Conservation (phyloP, 2,888 invertebrate genomes). For the Sinhomidia bicolor region DNA sequence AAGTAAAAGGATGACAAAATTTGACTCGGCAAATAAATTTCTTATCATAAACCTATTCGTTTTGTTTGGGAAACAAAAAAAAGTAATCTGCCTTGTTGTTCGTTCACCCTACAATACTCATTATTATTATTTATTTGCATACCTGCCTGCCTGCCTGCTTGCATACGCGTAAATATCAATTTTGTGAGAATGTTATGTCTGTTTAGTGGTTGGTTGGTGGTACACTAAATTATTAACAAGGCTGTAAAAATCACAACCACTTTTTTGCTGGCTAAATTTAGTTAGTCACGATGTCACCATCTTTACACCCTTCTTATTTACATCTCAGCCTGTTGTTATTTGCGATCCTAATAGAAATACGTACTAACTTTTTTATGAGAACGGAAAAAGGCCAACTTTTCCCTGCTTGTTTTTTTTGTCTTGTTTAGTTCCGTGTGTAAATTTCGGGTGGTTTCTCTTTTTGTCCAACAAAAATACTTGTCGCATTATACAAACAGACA, state of each 20-base stretch:
- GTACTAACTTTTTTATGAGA: too few species aligned
- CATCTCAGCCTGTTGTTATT: background rate
- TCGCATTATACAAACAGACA: background rate
- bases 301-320: background rate
- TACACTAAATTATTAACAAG: constrained; percentile 40
- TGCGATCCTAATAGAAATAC: too few species aligned
- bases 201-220: constrained; percentile 31
- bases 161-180: constrained; percentile 31
- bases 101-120: background rate
- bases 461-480: background rate
- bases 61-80: background rate
- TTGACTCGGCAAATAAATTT: constrained; percentile 40
- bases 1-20: constrained; percentile 64
- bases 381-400: constrained; percentile 16
- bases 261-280: background rate
- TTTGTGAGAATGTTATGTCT: background rate
- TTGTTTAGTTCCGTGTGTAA: constrained; percentile 47
- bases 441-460: constrained; percentile 31
- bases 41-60: constrained; percentile 2
- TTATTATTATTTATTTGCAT: background rate
- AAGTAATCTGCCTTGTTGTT: background rate
- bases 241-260: constrained; percentile 24
- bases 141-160: background rate
- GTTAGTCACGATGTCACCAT: constrained; percentile 46
- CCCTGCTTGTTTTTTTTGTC: background rate